A percentile compares a stretch with the other conserved stretches of the same genome.
Conservation (phyloP, 2,113 vertebrate genomes). For the Spheniscus mendiculus region DNA sequence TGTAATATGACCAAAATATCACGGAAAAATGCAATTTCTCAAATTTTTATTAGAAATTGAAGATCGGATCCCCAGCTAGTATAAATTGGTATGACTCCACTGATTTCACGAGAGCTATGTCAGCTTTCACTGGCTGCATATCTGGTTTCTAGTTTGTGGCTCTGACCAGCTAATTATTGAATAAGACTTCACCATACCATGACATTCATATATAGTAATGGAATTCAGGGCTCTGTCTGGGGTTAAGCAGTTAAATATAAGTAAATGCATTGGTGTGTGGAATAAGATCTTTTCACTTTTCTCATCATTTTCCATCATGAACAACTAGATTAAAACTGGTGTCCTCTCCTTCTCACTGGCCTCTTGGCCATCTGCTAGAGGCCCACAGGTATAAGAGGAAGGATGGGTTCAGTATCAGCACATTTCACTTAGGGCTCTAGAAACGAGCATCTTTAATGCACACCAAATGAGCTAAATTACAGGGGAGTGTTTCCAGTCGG, state of each 20-base stretch:
- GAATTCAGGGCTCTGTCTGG: not conserved
- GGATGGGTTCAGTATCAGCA: not conserved
- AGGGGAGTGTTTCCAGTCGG: not conserved
- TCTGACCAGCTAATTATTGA: not conserved
- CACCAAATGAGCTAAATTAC: conserved; percentile 8
- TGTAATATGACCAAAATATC: not conserved
- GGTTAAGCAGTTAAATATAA: not conserved
- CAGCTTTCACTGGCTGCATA: not conserved
- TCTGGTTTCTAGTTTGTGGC: not conserved
- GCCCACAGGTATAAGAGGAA: not conserved
- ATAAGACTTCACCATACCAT: not conserved
- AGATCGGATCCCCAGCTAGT: not conserved
- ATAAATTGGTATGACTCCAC: not conserved
- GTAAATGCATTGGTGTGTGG: not conserved
- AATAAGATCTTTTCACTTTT: not conserved
- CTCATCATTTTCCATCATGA: not conserved
- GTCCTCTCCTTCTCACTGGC: not conserved
- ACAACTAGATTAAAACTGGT: not conserved
- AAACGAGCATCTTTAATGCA: not conserved
- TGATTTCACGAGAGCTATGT: not conserved
- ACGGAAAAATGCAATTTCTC: not conserved
- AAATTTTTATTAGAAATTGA: not conserved
- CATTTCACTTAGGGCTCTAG: not conserved
- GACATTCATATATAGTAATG: not conserved
- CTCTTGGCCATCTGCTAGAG: not conserved